Evolutionary conservation across 2,888 invertebrate genomes (phyloP), one percentile per base, ranked within the genome.

Genomic region (Cephus nigrinus): DNA sequence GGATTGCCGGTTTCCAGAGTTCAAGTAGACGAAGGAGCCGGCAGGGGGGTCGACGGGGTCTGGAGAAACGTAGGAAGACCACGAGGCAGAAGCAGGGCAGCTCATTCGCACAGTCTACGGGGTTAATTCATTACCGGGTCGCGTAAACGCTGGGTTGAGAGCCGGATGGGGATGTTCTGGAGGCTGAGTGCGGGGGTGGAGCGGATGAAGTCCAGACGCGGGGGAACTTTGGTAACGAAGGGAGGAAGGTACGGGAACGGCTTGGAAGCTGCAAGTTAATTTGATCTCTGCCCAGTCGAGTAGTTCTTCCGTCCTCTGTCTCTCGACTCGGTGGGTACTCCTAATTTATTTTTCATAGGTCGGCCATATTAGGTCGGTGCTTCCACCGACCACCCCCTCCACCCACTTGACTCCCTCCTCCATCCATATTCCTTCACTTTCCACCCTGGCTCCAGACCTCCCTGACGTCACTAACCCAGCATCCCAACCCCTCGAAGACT

Each of bases 271-370:
- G 83, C 84, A 82, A 84, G 86, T 86, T 87, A 87, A 87, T 87
- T 85, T 85, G 84, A 86, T 86, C 85, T 83, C 82, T 78, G 81
- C 81, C 79, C 80, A 85, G 77, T 31, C 77, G 77, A 77, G 73
- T 85, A 86, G 84, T 85, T 86, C 81, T 36, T 76, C 71, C 12
- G 31, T 30, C 78, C 73, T 73, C 74, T 69, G 36, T 77, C 82
- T 78, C 69, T 77, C 69, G 74, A 75, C 77, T 75, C 76, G 36
- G 82, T 71, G 68, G 78, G 79, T 80, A 80, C 82, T 84, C 81
- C 80, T 84, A 86, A 87, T 87, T 86, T 86, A 86, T 86, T 84
- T 86, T 87, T 86, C 85, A 86, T 84, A 82, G 80, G 78, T 78
- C 74, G 78, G 78, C 76, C 78, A 75, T 83, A 83, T 85, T 85